Evolutionary conservation across 1,140 invertebrate species (phyloP).

Genomic region (Bradynema listronoti): DNA sequence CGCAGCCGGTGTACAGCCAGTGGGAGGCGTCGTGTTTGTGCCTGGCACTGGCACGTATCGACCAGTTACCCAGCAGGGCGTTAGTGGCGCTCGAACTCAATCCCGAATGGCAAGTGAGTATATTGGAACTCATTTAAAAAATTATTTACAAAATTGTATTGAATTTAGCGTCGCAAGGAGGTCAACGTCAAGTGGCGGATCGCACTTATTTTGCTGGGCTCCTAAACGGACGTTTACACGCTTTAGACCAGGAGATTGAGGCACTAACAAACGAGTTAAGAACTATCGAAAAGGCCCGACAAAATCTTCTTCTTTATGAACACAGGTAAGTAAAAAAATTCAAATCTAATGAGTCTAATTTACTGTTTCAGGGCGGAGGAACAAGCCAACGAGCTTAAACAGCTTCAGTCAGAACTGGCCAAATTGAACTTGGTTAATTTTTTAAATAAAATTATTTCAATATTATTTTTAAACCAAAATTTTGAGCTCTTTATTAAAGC

Average conservation of each 20-base stretch:
- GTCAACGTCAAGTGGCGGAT: conserved; percentile 21
- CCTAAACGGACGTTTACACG: conserved; percentile 32
- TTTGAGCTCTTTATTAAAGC: not conserved
- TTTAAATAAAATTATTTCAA: no score
- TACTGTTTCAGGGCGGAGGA: conserved; percentile 29
- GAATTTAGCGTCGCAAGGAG: conserved; percentile 28
- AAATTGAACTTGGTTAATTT: conserved; percentile 31
- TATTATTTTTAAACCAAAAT: not conserved
- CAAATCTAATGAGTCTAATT: not conserved
- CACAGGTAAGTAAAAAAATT: conserved; percentile 18
- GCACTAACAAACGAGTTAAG: conserved; percentile 19
- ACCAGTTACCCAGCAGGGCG: conserved; percentile 34
- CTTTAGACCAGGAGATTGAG: conserved; percentile 21
- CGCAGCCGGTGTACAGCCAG: no score
- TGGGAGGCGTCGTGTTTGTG: no score
- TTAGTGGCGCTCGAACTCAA: conserved; percentile 21
- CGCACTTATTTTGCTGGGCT: conserved; percentile 33
- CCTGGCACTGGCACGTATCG: conserved; percentile 18
- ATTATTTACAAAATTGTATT: not conserved
- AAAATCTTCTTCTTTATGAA: conserved; percentile 33
- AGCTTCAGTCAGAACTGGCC: conserved; percentile 24
- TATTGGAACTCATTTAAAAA: not conserved
- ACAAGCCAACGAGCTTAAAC: conserved; percentile 35
- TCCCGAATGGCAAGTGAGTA: conserved; percentile 35
- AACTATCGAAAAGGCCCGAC: conserved; percentile 23